Base-by-base conservation (phyloP, 2,113 vertebrate genomes). In the Sarotherodon lohbergeri region DNA sequence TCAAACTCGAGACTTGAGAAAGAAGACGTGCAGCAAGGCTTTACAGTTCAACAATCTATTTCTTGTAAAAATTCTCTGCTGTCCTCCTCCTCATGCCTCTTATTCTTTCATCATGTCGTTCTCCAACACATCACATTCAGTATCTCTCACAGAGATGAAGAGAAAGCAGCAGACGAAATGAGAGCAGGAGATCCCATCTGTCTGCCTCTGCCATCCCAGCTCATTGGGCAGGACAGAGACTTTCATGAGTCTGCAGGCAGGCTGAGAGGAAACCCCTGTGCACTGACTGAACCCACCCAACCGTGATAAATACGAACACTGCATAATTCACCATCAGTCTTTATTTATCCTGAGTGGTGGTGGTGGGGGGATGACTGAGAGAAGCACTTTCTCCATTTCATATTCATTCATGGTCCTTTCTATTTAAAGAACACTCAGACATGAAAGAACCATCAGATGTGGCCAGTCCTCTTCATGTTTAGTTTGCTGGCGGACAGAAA, bases 251-350 rank as follows among this genome's bases (percentile, higher is more conserved):
- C 27, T 55, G 27, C 63, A 78, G 36, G 11, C 88, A 41, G 84
- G 39, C 86, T 14, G 82, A 82, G 55, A 85, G 89, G 81, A 86
- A 88, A 86, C 27, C 55, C 63, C 80, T 32, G 19, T 59, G 63
- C 88, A 52, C 46, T 12, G 4, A 32, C 73, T 63, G n/a, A 73
- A 71, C 80, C 39, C 86, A 68, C 5, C 83, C 89, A 46, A 12
- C 68, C 11, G 32, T 88, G 68, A 83, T 61, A 46, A 83, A 85
- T 17, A n/a, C 19, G 6, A 86, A 34, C 79, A 9, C 83, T 91
- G 63, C 76, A 91, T 86, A 84, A 91, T 86, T 88, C 76, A 88
- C 80, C 17, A 84, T 9, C 4, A 36, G 61, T 66, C 87, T 84
- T 84, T 82, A 84, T 84, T 84, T 86, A 78, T 81, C 83, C 80